A percentile compares a stretch with the other conserved stretches of the same genome.
Conservation (phyloP, 2,797 vertebrate genomes). For the Miichthys miiuy region DNA sequence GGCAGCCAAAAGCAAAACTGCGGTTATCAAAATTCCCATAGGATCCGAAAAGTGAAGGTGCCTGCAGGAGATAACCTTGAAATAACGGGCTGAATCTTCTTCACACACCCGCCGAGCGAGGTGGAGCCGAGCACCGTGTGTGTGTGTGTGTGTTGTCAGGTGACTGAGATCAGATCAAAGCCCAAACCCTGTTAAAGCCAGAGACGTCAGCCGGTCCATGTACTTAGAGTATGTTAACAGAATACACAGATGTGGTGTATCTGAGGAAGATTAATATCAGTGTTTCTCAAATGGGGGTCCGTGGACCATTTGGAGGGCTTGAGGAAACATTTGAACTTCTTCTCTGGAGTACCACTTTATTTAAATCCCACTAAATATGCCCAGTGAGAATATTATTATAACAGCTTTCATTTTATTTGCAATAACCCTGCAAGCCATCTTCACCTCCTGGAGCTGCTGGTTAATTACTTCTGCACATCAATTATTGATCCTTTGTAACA, state of each 20-base stretch:
- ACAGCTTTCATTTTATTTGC: slow-evolving; percentile 12
- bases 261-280: not conserved
- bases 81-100: slow-evolving; percentile 61
- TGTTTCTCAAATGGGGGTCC: not conserved
- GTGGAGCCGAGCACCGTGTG: slow-evolving; percentile 54
- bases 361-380: not conserved
- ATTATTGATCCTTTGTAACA: slow-evolving; percentile 26
- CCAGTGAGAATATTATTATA: not conserved
- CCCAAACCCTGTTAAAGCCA: slow-evolving; percentile 36
- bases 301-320: not conserved
- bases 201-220: slow-evolving; percentile 25
- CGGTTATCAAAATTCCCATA: slow-evolving; percentile 72
- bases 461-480: slow-evolving; percentile 21
- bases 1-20: slow-evolving; percentile 70
- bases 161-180: slow-evolving; percentile 60
- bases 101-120: slow-evolving; percentile 64
- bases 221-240: not conserved
- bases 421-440: not conserved
- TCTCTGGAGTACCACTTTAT: not conserved
- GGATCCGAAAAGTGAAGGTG: slow-evolving; percentile 49
- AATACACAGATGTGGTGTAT: not conserved
- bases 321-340: not conserved
- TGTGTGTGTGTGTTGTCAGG: slow-evolving; percentile 59
- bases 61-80: slow-evolving; percentile 78
- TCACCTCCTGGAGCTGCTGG: not conserved